Conservation (phyloP, 1,140 invertebrate genomes). For the Anadara kagoshimensis region DNA sequence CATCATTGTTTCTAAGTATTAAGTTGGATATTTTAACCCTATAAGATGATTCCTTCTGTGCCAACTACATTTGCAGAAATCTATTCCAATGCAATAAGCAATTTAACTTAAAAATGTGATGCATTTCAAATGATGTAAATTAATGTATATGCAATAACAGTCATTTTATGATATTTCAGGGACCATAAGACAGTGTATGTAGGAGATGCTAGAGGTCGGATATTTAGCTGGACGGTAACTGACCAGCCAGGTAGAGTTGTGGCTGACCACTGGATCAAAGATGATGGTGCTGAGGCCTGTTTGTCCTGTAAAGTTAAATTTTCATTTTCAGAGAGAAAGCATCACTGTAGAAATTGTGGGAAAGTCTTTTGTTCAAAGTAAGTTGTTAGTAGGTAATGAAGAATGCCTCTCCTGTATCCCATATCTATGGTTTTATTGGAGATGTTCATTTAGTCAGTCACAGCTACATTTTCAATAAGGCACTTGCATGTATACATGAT, state of each 20-base stretch:
- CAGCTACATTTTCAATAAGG: not conserved
- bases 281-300: slow-evolving; percentile 92
- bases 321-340: slow-evolving; percentile 94
- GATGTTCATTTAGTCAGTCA: too few species aligned
- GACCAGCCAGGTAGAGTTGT: slow-evolving; percentile 88
- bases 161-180: slow-evolving; percentile 66
- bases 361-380: slow-evolving; percentile 96
- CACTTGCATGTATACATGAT: not conserved
- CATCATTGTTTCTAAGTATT: too few species aligned
- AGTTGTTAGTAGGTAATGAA: slow-evolving; percentile 42
- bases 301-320: slow-evolving; percentile 90
- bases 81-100: too few species aligned
- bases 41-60: too few species aligned
- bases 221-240: slow-evolving; percentile 98
- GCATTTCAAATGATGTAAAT: not conserved
- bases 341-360: slow-evolving; percentile 98
- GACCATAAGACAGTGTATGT: slow-evolving; percentile 94
- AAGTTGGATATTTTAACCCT: too few species aligned
- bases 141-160: too few species aligned
- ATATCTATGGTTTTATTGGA: not conserved
- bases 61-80: too few species aligned
- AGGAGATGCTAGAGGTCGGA: slow-evolving; percentile 94
- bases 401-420: not conserved
- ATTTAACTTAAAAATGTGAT: not conserved
- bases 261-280: slow-evolving; percentile 96